Evolutionary conservation across 2,888 invertebrate species (phyloP), one percentile per base, ranked within the genome.

Genomic region (Coremacera marginata): DNA sequence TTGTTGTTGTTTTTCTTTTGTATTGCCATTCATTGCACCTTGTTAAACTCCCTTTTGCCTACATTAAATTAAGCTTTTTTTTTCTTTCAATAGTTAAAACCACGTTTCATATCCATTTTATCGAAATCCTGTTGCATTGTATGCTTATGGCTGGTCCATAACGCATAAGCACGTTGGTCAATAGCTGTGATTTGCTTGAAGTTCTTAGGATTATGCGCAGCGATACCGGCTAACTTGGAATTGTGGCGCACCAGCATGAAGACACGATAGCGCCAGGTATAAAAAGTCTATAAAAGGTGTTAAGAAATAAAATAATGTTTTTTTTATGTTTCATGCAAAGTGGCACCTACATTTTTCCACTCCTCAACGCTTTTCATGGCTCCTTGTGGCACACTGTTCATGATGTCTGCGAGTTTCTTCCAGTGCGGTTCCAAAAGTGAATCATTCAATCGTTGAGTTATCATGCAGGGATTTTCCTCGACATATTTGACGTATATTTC

Each of bases 141-240:
- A 62, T 84, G 85, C 80, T 88, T 87, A 75, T 88, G 87, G 78
- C 88, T 87, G 11, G 88, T 87, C 87, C 87, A 87, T 86, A 87
- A 84, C 37, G 87, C 83, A 62, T 87, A 87, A 5, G 88, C 87
- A 60, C 88, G 86, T 80, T 88, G 87, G 78, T 87, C 87, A 76
- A 87, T 88, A 52, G 85, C 84, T 22, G 87, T 88, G 73, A 87
- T 79, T 37, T 87, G 88, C 76, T 87, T 87, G 72, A 84, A 87
- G 78, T 86, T 87, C 78, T 87, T 87, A 3, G 87, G 86, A 82
- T 86, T 87, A 68, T 83, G 86, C 4, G 87, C 85, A 67, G 86
- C 86, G 37, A 84, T 82, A 79, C 87, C 86, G 79, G 84, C 84
- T n/a, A 87, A 65, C 80, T 88, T 87, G 62, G 87, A 84, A 82